A percentile compares a stretch with the other conserved stretches of the same genome.
Evolutionary conservation across 2,888 invertebrate species (phyloP).

Genomic region (Nephrotoma appendiculata): DNA sequence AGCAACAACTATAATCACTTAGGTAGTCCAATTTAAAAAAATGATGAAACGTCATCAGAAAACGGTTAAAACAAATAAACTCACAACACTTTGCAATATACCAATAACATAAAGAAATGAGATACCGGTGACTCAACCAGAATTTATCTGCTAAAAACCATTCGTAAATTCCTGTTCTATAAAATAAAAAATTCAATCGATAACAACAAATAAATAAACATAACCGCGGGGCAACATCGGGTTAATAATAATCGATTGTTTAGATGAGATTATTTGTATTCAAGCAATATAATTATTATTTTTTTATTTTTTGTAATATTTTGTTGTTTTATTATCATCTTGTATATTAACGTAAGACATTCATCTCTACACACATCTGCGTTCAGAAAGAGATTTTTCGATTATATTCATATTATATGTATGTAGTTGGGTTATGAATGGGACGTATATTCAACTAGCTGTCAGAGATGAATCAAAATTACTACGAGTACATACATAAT

Average conservation of each 20-base stretch:
- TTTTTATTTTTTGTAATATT: not conserved
- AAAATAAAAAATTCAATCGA: not conserved
- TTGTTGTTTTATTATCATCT: not conserved
- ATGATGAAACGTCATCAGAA: too few relatives aligned
- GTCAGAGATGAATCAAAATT: not conserved
- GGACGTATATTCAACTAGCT: not conserved
- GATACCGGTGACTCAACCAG: not conserved
- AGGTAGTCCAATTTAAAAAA: too few relatives aligned
- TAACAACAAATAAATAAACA: not conserved
- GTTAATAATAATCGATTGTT: not conserved
- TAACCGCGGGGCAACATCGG: not conserved
- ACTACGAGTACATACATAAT: not conserved
- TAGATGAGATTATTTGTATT: not conserved
- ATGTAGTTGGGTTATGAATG: not conserved
- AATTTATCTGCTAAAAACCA: not conserved
- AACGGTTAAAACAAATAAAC: too few relatives aligned
- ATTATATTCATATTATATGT: not conserved
- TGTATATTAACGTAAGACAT: not conserved
- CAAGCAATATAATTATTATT: not conserved
- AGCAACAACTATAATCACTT: too few relatives aligned
- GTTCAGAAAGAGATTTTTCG: not conserved
- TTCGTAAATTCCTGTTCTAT: not conserved
- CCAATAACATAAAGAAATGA: not conserved
- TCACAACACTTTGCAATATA: too few relatives aligned
- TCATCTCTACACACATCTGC: not conserved